Evolutionary conservation across 2,113 vertebrate species (phyloP), one percentile per base, ranked within the genome.

Genomic region (Cacatua alba): DNA sequence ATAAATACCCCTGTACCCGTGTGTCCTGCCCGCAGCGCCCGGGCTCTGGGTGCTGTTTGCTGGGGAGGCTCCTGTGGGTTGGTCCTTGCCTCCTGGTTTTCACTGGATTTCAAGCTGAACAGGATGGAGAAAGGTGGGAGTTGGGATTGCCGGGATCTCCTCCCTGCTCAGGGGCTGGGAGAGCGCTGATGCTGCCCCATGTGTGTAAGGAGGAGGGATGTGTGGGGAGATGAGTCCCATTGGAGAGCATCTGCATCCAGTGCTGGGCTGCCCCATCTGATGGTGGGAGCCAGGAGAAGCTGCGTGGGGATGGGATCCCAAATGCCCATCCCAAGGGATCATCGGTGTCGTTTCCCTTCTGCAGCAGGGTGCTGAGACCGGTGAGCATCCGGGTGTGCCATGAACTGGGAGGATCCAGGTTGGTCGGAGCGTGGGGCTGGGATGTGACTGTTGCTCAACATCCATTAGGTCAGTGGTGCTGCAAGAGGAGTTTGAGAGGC

Each of bases 1-100:
- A 95, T 91, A 97, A 97, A 97, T 95, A 97, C 21, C 60, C 0
- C 83, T 33, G 77, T 43, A 59, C 59, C 93, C 75, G 2, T 35
- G 59, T 15, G 90, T 88, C 94, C 94, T 13, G 67, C 43, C 80
- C 2, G 7, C 16, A 44, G 17, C 7, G 43, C n/a, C 35, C 2
- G 0, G 49, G 71, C 78, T 76, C 13, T 2, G 33, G 8, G 69
- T 8, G 31, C 3, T 65, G 41, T 44, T 94, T 17, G 53, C 71
- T 39, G 48, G 44, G 23, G 49, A 6, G 26, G 13, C 35, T n/a
- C 82, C 67, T 8, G 26, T 33, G 15, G 43, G 28, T 49, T 0
- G 0, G 57, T 64, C 43, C 37, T 57, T 20, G 17, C 44, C 48
- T 37, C 57, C 33, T 48, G 57, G 14, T 51, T 72, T 64, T 29